Evolutionary conservation across 2,113 vertebrate species (phyloP), one percentile per base, ranked within the genome.

Genomic region (cat (Felis catus)): DNA sequence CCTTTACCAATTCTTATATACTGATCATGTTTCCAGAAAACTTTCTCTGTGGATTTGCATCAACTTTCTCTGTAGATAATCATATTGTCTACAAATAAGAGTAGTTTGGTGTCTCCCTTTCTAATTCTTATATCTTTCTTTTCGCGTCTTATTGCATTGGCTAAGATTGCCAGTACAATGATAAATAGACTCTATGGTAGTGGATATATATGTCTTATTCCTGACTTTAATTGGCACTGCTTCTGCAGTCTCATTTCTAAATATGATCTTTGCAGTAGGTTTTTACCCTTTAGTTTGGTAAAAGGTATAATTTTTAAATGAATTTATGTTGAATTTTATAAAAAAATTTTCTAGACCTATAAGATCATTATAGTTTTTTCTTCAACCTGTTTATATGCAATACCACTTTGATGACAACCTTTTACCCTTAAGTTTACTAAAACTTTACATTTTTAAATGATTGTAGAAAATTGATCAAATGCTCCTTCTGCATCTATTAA

Each of bases 291-390:
- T 39, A 81, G 31, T 81, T 88, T 74, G 45, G 55, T 74, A 74
- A 89, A 89, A 39, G 4, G 14, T 45, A n/a, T 55, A 74, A 33
- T 90, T 95, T 89, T 90, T 27, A 95, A 88, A 36, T 94, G 36
- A 94, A 79, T 41, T 33, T 58, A 51, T 74, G n/a, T 95, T 82
- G 27, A 74, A 82, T 95, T 89, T 83, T 83, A 89, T 51, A 39
- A 73, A 66, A 66, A 25, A 33, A 11, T 83, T 92, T 83, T 73
- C 41, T 83, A 33, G 41, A 23, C 73, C 78, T 74, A 74, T 66
- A 76, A 92, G 51, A 70, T 81, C 27, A 84, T 78, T 81, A 39
- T 82, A 82, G 45, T 45, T 25, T 33, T 89, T 81, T 73, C 65
- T 89, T 82, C 66, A 63, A 65, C 48, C 16, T 71, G 12, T 45